phyloP scores from a whole-genome alignment of 2,113 vertebrate species.

The Crotalus tigris region DNA sequence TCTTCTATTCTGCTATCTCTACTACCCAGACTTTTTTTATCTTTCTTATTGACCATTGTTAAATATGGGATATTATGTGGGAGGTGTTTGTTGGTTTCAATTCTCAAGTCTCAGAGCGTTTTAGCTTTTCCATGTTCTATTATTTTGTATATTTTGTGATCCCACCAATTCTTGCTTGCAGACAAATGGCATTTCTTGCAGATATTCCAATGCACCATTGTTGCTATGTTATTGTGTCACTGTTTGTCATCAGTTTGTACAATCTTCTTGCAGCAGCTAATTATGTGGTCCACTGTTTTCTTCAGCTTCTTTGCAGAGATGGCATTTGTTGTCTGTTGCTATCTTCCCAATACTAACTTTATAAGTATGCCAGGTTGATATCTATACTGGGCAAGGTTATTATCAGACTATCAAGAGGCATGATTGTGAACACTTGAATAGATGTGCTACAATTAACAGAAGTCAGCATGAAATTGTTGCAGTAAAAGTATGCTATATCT shows the following conservation, averaged over 20 bases:
- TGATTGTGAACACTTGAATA: neutral
- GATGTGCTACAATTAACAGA: neutral
- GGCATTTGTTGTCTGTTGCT: neutral
- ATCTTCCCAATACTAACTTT: neutral
- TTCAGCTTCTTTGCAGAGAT: neutral
- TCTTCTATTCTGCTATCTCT: neutral
- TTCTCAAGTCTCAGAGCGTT: neutral
- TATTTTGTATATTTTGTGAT: neutral
- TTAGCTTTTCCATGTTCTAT: neutral
- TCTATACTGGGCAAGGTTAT: neutral
- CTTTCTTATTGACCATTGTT: neutral
- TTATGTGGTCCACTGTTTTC: neutral
- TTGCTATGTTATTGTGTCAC: neutral
- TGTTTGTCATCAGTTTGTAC: neutral
- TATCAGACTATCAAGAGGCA: neutral
- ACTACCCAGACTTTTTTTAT: neutral
- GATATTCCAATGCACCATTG: neutral
- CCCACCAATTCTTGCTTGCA: neutral
- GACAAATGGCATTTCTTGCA: neutral
- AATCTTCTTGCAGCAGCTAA: neutral
- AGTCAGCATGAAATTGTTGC: neutral
- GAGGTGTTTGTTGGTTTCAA: neutral
- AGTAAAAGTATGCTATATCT: neutral
- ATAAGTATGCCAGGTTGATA: neutral
- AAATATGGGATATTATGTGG: neutral